Base-by-base conservation (phyloP, 2,797 vertebrate species). In the Emys orbicularis region DNA sequence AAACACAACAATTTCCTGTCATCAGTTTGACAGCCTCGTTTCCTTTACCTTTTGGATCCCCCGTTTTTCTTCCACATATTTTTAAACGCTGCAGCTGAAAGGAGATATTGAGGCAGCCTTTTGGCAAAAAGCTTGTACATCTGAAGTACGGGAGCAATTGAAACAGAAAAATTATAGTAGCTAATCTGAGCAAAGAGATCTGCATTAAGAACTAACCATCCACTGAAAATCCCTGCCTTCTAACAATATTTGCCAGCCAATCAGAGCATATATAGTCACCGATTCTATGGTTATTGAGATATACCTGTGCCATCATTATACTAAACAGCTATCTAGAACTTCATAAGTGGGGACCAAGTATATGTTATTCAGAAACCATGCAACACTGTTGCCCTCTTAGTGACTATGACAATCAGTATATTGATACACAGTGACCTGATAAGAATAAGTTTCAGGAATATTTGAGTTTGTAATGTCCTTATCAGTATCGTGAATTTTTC, bases 201-300 rank as follows among this genome's bases (percentile, higher is more conserved):
- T 0, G 0, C 4, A 44, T 8, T 37, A 8, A 81, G 19, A 77
- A 95, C 83, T 4, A 74, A 76, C 8, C 34, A 82, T 86, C 65
- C 29, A 52, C 54, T 29, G 37, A 84, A 91, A 89, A 68, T 37
- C 10, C 29, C 29, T 74, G 21, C 0, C 0, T 74, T 81, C 79
- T 74, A 80, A 74, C 8, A 50, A 23, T 3, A 2, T 86, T 47
- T 56, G 31, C 2, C 77, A 89, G 12, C 4, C 86, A 89, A 44
- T 13, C 82, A 80, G 2, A n/a, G 44, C 31, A n/a, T 0, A 59
- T 1, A 34, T 1, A 84, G 41, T 80, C 83, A 52, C 79, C 37
- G 12, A 84, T 37, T 82, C 86, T 21, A 95, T 85, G 87, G 79
- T 82, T 4, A 86, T 15, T 15, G 79, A 85, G 59, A 83, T 88